A percentile compares a stretch with the other conserved stretches of the same genome.
Evolutionary conservation across 2,113 vertebrate genomes (phyloP).

Genomic region (Strix aluco): DNA sequence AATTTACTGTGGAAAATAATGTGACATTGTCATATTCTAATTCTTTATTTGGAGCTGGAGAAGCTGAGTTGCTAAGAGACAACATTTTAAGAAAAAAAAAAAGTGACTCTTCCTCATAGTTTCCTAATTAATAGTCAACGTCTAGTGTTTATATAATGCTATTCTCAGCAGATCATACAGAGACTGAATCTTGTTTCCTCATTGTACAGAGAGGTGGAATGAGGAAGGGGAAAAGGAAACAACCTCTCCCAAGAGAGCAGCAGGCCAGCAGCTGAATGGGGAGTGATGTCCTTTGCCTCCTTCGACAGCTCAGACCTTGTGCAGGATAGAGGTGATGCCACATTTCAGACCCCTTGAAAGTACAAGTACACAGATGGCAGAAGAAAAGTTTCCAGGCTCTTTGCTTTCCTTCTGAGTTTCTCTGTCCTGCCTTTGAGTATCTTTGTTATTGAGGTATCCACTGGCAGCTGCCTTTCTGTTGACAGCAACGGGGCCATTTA

Average conservation of each 20-base stretch:
- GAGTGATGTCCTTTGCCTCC: neutral
- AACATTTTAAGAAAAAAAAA: neutral
- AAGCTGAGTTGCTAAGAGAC: conserved; percentile 41
- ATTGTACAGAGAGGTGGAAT: neutral
- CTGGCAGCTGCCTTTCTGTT: neutral
- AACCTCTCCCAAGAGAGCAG: neutral
- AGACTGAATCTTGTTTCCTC: neutral
- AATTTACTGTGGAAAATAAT: conserved; percentile 13
- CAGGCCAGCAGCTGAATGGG: neutral
- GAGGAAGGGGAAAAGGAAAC: neutral
- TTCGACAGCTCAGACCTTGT: neutral
- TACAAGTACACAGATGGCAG: fast-evolving
- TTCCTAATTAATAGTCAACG: neutral
- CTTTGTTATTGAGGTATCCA: neutral
- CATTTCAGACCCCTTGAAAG: neutral
- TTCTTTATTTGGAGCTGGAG: neutral
- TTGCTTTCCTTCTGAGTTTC: neutral
- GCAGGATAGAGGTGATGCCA: neutral
- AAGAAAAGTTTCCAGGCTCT: neutral
- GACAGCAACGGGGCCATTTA: neutral
- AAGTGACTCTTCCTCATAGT: neutral
- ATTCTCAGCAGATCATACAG: neutral
- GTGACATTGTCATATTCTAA: neutral
- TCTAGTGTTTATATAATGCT: neutral
- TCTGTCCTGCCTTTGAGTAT: neutral